Evolutionary conservation across 1,140 invertebrate species (phyloP).

Genomic region (Proales similis): DNA sequence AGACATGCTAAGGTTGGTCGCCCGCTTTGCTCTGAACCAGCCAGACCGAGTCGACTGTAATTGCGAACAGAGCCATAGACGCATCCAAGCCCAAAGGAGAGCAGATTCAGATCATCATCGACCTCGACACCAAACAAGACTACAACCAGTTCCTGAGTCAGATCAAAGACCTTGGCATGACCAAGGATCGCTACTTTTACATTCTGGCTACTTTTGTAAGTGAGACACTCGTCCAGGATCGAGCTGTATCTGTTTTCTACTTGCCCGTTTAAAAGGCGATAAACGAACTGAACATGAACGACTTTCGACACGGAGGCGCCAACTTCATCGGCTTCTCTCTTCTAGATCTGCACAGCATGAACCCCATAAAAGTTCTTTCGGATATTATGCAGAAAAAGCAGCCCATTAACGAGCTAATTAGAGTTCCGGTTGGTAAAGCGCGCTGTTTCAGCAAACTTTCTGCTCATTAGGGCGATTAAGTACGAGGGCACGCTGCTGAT

Average conservation of each 20-base stretch:
- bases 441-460: neutral
- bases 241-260: neutral
- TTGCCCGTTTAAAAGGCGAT: neutral
- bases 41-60: too few species aligned
- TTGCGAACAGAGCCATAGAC: constrained; percentile 16
- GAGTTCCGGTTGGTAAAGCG: constrained; percentile 5
- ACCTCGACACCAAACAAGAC: constrained; percentile 11
- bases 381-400: constrained; percentile 20
- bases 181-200: constrained; percentile 25
- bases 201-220: constrained; percentile 20
- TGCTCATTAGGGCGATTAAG: neutral
- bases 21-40: too few species aligned
- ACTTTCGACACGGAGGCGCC: constrained; percentile 30
- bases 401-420: constrained; percentile 20
- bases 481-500: constrained; percentile 21
- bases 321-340: constrained; percentile 18
- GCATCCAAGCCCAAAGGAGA: constrained; percentile 6
- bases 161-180: constrained; percentile 28
- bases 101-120: constrained; percentile 10
- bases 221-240: neutral
- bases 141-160: constrained; percentile 31
- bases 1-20: constrained; percentile 11
- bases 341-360: constrained; percentile 20
- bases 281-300: constrained; percentile 25
- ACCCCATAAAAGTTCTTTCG: constrained; percentile 20